A percentile compares a stretch with the other conserved stretches of the same genome.
Conservation (phyloP, 2,888 invertebrate species). For the Sepioteuthis lessoniana region DNA sequence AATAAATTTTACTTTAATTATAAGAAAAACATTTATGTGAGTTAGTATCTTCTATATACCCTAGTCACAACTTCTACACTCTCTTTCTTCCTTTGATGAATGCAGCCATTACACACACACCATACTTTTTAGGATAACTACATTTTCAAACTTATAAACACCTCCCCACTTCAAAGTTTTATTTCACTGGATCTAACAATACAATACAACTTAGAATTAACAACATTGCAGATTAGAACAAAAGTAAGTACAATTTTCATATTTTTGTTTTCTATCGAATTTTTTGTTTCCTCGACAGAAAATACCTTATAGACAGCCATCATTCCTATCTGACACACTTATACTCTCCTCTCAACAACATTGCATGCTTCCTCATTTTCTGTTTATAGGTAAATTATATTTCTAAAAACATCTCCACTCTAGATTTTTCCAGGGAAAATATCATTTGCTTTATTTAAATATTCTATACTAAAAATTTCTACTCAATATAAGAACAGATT, state of each 20-base stretch:
- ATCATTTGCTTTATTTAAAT: background rate
- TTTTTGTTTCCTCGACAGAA: background rate
- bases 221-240: background rate
- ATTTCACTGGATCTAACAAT: background rate
- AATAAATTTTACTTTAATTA: background rate
- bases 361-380: no score
- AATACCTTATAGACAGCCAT: background rate
- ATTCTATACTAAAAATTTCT: background rate
- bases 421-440: background rate
- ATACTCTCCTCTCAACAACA: background rate
- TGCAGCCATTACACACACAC: slow-evolving; percentile 8
- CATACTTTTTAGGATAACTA: background rate
- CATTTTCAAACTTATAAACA: background rate
- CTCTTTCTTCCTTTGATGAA: background rate
- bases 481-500: background rate
- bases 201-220: background rate
- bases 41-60: background rate
- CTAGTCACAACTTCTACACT: background rate
- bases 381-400: background rate
- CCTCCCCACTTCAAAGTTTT: background rate
- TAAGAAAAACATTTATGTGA: background rate
- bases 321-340: background rate
- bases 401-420: background rate
- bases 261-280: background rate
- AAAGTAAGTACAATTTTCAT: background rate